Evolutionary conservation across 2,888 invertebrate genomes (phyloP).

Genomic region (Xestia xanthographa): DNA sequence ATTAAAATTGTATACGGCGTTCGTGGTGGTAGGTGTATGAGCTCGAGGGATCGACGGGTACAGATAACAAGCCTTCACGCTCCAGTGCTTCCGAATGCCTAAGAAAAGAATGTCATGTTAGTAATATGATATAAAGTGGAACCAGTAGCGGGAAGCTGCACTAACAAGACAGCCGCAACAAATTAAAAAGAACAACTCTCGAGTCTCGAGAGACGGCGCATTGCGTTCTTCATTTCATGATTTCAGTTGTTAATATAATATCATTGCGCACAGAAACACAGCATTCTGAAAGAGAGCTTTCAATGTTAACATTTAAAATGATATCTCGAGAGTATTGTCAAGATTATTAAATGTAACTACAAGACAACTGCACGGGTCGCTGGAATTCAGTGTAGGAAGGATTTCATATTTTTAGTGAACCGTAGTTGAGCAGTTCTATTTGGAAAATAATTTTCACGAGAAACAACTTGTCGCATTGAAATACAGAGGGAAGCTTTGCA

Average conservation of each 20-base stretch:
- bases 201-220: neutral
- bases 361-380: neutral
- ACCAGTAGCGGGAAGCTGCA: neutral
- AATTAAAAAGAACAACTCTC: constrained; percentile 3
- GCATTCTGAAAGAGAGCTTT: neutral
- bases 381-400: neutral
- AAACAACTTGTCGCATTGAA: neutral
- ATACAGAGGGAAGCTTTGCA: neutral
- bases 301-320: constrained; percentile 19
- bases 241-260: constrained; percentile 4
- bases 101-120: constrained; percentile 20
- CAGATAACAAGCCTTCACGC: constrained; percentile 11
- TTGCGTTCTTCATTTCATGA: constrained; percentile 11
- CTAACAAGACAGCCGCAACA: constrained; percentile 23
- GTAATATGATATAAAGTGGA: constrained; percentile 17
- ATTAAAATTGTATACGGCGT: constrained; percentile 6
- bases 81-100: neutral
- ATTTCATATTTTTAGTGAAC: neutral
- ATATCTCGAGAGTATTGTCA: neutral
- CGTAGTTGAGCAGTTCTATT: neutral
- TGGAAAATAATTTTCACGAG: neutral
- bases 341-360: constrained; percentile 6
- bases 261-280: neutral
- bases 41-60: neutral
- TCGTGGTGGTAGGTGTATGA: neutral